Evolutionary conservation across 1,140 invertebrate genomes (phyloP).

Genomic region (Cepaea nemoralis): DNA sequence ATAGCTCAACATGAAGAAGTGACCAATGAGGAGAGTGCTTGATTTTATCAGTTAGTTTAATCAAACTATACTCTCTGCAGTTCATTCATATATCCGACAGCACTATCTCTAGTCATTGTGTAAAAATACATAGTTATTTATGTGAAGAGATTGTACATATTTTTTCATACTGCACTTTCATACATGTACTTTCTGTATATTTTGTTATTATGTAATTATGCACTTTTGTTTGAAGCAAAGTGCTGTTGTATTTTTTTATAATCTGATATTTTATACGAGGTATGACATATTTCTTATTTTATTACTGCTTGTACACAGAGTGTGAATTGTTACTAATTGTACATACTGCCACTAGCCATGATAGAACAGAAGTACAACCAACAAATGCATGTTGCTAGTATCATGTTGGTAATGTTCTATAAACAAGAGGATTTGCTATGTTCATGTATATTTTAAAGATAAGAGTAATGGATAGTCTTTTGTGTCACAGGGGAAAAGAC

Average conservation of each 20-base stretch:
- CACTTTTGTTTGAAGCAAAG: background rate
- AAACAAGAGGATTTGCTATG: background rate
- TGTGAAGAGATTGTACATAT: background rate
- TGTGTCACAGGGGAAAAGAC: too few relatives aligned
- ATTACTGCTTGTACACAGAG: background rate
- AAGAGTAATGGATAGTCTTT: too few relatives aligned
- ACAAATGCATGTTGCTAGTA: background rate
- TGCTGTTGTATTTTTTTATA: background rate
- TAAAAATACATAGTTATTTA: background rate
- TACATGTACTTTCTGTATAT: background rate
- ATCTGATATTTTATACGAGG: background rate
- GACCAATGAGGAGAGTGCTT: too few relatives aligned
- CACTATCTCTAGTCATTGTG: background rate
- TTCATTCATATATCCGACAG: background rate
- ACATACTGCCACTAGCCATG: background rate
- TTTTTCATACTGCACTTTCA: background rate
- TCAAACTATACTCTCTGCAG: too few relatives aligned
- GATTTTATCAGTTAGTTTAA: too few relatives aligned
- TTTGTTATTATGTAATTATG: background rate
- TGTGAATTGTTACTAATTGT: background rate
- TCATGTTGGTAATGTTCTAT: background rate
- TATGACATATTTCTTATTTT: background rate
- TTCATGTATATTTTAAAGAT: too few relatives aligned
- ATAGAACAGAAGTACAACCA: background rate
- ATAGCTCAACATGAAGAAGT: too few relatives aligned